Evolutionary conservation across 2,113 vertebrate species (phyloP).

Genomic region (Pseudorasbora parva): DNA sequence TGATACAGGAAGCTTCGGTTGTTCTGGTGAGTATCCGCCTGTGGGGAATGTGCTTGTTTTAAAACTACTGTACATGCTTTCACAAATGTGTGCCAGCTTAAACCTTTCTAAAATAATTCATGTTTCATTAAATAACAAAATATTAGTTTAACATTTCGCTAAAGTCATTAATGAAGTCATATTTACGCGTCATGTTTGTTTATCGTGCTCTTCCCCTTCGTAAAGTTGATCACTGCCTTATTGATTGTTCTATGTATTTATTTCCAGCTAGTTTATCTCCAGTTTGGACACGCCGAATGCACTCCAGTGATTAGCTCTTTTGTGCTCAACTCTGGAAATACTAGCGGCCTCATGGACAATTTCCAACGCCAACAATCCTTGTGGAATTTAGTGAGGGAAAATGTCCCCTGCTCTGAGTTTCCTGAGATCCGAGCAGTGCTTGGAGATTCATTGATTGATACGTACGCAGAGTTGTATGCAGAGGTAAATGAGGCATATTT

Average conservation of each 20-base stretch:
- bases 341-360: conserved; percentile 57
- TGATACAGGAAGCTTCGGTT: conserved; percentile 51
- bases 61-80: neutral
- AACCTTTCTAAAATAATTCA: neutral
- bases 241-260: neutral
- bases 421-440: conserved; percentile 76
- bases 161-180: neutral
- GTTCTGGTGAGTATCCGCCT: neutral
- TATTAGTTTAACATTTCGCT: too few species aligned
- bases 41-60: neutral
- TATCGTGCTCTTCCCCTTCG: neutral
- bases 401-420: conserved; percentile 73
- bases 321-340: conserved; percentile 49
- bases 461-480: conserved; percentile 76
- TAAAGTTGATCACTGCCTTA: neutral
- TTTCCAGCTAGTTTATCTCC: neutral
- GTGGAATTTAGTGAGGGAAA: conserved; percentile 80
- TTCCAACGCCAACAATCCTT: conserved; percentile 68
- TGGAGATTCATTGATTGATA: conserved; percentile 77
- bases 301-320: neutral
- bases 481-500: conserved; percentile 71
- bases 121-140: neutral
- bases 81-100: neutral
- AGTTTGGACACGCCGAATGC: neutral
- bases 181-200: neutral